These are phyloP conservation scores for Origma solitaria DNA, from an alignment of 2,113 vertebrate genomes.

Conservation along the genomic window DNA sequence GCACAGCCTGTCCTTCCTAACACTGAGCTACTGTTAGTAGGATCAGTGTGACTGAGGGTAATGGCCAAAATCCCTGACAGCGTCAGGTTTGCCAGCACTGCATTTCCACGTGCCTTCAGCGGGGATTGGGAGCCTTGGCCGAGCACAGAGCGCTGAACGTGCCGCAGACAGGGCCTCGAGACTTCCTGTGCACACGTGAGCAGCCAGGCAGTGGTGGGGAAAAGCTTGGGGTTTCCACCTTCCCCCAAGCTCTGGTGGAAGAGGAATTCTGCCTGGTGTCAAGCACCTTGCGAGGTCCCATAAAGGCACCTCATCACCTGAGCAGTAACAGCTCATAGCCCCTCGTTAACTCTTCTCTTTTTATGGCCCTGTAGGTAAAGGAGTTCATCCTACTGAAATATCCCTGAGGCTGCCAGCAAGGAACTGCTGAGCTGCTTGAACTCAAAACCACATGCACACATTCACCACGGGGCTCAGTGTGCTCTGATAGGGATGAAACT, in stretches of 20 bases:
- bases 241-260: background rate
- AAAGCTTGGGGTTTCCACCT: background rate
- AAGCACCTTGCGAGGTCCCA: background rate
- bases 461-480: background rate
- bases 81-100: background rate
- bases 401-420: conserved; percentile 3
- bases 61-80: background rate
- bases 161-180: background rate
- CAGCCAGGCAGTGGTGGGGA: background rate
- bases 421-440: background rate
- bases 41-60: background rate
- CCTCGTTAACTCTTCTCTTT: background rate
- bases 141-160: background rate
- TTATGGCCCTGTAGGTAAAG: background rate
- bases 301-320: conserved; percentile 25
- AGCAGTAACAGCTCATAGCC: background rate
- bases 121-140: background rate
- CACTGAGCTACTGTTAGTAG: background rate
- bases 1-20: background rate
- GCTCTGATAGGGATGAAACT: background rate
- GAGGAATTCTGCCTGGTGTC: background rate
- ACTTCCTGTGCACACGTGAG: background rate
- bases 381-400: background rate
- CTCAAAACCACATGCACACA: background rate
- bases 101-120: background rate